These are phyloP conservation scores for Drosophila neocordata DNA, from an alignment of 1,140 invertebrate species.

Conservation along the genomic window DNA sequence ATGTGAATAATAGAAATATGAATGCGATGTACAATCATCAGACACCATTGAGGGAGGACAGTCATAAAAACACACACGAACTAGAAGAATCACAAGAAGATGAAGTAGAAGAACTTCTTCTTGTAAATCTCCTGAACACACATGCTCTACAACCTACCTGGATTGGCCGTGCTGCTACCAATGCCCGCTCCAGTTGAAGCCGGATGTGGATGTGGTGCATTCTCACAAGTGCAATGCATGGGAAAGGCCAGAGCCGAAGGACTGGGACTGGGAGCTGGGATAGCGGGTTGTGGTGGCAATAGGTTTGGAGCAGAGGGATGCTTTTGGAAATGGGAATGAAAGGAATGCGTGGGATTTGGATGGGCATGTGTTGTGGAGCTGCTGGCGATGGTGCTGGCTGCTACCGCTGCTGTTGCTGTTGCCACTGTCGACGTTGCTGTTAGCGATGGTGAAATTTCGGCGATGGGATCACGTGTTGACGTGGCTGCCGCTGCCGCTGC, in stretches of 20 bases:
- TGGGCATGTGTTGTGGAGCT: conserved; percentile 29
- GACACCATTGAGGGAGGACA: conserved; percentile 33
- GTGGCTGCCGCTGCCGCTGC: conserved; percentile 39
- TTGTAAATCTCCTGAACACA: conserved; percentile 30
- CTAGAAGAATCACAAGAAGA: neutral
- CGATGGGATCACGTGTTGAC: conserved; percentile 8
- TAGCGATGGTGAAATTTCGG: conserved; percentile 15
- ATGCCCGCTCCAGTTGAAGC: conserved; percentile 33
- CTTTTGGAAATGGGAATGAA: conserved; percentile 81
- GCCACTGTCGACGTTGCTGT: neutral
- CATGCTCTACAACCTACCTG: conserved; percentile 83
- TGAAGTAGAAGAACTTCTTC: neutral
- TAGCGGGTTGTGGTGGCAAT: conserved; percentile 65
- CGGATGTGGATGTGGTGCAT: conserved; percentile 51
- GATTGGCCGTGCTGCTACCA: conserved; percentile 65
- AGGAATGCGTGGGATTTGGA: conserved; percentile 44
- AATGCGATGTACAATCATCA: conserved; percentile 34
- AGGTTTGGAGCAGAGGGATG: conserved; percentile 79
- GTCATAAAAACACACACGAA: conserved; percentile 32
- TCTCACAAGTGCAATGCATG: conserved; percentile 81
- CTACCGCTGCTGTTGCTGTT: conserved; percentile 12
- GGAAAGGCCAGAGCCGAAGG: conserved; percentile 80
- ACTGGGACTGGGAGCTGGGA: conserved; percentile 75
- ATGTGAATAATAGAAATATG: no score
- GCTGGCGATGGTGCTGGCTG: neutral